Percentiles rank a stretch among this genome's conserved stretches.
These are phyloP conservation scores for Corydoras sp. DNA, from an alignment of 2,113 vertebrate species.

Conservation along the genomic window DNA sequence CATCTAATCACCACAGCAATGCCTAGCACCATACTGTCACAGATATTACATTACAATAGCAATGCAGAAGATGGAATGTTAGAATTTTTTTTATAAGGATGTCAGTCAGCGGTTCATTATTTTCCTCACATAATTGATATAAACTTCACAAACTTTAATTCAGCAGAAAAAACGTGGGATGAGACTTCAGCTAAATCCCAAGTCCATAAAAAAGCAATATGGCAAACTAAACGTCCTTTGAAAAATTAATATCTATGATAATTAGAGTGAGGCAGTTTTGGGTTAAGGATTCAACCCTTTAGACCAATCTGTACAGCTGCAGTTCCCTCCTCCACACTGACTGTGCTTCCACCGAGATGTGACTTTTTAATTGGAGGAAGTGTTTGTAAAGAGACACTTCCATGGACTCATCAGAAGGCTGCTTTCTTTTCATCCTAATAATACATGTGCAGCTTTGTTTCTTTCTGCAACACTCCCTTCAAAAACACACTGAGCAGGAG, in stretches of 20 bases:
- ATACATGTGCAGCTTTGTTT: neutral
- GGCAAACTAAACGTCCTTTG: neutral
- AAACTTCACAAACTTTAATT: no score
- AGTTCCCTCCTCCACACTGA: neutral
- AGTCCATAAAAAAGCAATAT: neutral
- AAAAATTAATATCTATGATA: neutral
- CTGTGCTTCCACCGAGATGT: neutral
- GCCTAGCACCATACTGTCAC: no score
- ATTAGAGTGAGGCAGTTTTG: neutral
- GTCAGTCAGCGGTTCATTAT: no score
- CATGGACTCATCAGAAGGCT: neutral
- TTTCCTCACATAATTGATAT: no score
- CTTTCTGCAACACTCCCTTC: neutral
- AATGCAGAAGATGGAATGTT: no score
- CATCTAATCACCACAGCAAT: no score
- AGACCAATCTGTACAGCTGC: neutral
- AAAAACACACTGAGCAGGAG: neutral
- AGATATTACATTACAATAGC: no score
- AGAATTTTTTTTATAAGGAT: no score
- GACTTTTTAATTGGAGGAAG: constrained; percentile 11
- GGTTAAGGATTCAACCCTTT: neutral
- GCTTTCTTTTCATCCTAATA: neutral
- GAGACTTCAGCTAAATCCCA: no score
- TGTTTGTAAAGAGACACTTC: neutral
- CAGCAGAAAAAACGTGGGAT: no score